Percentiles rank a stretch among this genome's conserved stretches.
phyloP scores from a whole-genome alignment of 1,140 invertebrate genomes.

The Tetragonula clypearis region DNA sequence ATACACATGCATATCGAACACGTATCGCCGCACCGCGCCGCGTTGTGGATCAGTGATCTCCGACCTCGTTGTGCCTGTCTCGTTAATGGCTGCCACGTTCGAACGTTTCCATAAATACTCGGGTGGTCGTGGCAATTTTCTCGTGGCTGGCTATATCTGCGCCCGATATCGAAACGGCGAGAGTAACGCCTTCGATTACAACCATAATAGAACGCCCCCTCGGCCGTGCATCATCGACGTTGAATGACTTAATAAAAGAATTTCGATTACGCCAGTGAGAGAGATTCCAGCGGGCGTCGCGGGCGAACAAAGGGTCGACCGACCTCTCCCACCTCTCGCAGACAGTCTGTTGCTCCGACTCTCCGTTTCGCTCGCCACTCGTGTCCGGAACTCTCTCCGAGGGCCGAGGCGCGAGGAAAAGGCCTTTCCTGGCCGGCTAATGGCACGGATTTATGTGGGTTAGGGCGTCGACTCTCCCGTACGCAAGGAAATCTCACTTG shows the following conservation, averaged over 20 bases:
- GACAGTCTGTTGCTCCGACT: too few relatives aligned
- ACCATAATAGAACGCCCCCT: constrained; percentile 46
- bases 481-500: constrained; percentile 67
- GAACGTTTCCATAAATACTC: constrained; percentile 37
- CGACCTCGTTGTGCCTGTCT: not conserved
- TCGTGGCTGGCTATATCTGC: constrained; percentile 16
- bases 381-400: constrained; percentile 7
- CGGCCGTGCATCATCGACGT: constrained; percentile 60
- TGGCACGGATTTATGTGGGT: constrained; percentile 71
- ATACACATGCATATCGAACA: constrained; percentile 1
- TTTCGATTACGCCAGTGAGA: constrained; percentile 61
- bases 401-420: constrained; percentile 55
- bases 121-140: constrained; percentile 18
- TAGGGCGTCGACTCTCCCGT: constrained; percentile 69
- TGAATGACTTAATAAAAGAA: constrained; percentile 69
- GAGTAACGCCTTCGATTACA: constrained; percentile 56
- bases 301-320: constrained; percentile 62
- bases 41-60: not conserved
- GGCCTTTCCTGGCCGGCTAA: constrained; percentile 64
- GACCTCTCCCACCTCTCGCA: constrained; percentile 48
- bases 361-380: not conserved
- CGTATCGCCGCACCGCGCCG: constrained; percentile 3
- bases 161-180: constrained; percentile 48
- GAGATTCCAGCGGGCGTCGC: constrained; percentile 61
- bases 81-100: constrained; percentile 12